Percentiles rank a stretch among this genome's conserved stretches.
These are phyloP conservation scores for Marmota monax DNA, from an alignment of 2,113 vertebrate species.

Conservation along the genomic window DNA sequence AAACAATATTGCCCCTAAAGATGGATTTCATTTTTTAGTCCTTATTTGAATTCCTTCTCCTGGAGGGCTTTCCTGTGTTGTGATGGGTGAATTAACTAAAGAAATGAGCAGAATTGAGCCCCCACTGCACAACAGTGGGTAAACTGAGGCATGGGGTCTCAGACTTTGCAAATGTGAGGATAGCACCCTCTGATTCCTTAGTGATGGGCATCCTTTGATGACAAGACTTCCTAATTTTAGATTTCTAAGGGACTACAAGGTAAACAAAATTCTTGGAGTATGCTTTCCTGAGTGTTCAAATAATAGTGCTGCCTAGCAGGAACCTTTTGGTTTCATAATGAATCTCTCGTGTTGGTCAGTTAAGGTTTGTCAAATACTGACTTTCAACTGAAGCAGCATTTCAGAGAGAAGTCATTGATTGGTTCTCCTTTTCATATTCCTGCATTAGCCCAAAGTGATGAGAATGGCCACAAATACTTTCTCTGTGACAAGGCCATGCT, in stretches of 20 bases:
- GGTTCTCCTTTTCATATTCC: neutral
- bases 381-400: neutral
- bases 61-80: neutral
- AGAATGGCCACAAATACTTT: neutral
- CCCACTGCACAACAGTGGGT: neutral
- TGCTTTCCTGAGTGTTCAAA: neutral
- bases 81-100: neutral
- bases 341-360: neutral
- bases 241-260: conserved; percentile 23
- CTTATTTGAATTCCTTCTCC: conserved; percentile 26
- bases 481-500: neutral
- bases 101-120: neutral
- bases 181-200: neutral
- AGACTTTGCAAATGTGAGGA: neutral
- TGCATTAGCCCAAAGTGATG: neutral
- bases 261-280: neutral
- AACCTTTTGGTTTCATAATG: neutral
- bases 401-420: neutral
- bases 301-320: neutral
- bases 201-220: neutral
- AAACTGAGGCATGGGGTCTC: neutral
- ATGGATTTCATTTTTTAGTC: neutral
- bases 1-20: neutral
- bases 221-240: neutral
- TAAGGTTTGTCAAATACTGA: neutral